These are phyloP conservation scores for Neoseiulus cucumeris DNA, from an alignment of 1,140 invertebrate species.

Conservation along the genomic window DNA sequence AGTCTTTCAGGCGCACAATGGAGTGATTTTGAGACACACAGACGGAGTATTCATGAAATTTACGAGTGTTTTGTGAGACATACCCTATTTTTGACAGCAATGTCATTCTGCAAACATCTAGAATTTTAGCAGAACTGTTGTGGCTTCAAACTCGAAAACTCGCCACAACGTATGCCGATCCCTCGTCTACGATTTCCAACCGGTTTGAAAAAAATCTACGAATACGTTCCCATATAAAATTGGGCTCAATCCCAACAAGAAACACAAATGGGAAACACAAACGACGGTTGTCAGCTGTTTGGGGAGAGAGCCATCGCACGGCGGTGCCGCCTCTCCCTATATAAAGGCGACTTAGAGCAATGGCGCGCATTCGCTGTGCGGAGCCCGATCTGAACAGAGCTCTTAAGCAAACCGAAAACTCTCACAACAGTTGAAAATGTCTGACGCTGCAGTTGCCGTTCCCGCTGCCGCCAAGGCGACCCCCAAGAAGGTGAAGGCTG, in stretches of 20 bases:
- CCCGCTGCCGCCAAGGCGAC: neutral
- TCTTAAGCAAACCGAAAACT: too few relatives aligned
- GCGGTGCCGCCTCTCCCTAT: neutral
- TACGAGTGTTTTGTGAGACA: constrained; percentile 4
- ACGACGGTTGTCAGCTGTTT: neutral
- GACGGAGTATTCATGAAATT: neutral
- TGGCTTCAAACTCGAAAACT: neutral
- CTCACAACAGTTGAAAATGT: too few relatives aligned
- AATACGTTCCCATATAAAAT: constrained; percentile 4
- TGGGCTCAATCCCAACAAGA: neutral
- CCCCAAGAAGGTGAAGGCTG: constrained; percentile 7
- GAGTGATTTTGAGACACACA: too few relatives aligned
- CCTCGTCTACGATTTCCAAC: neutral
- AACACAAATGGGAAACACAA: constrained; percentile 11
- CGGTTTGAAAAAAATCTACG: neutral
- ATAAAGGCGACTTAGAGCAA: neutral
- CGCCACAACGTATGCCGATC: neutral
- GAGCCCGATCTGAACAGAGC: neutral
- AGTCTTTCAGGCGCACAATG: too few relatives aligned
- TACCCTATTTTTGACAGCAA: neutral
- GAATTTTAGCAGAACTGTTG: constrained; percentile 4
- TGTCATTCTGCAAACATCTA: constrained; percentile 4
- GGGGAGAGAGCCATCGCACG: constrained; percentile 6
- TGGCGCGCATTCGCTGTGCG: neutral
- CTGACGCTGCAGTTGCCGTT: neutral